Conservation (phyloP, 1,140 invertebrate genomes). For the Drosophila persimilis region DNA sequence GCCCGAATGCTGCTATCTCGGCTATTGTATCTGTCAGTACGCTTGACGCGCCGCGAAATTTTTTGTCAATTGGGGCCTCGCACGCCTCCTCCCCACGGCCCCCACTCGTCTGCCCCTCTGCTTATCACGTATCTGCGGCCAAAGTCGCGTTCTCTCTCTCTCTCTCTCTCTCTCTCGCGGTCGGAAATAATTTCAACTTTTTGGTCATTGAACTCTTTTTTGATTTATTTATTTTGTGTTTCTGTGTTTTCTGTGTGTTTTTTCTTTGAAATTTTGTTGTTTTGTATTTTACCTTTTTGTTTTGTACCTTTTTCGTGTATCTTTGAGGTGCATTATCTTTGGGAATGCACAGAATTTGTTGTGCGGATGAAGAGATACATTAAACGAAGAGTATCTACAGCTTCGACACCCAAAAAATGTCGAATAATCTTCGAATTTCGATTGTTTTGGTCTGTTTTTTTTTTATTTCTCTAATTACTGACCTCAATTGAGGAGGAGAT, state of each 20-base stretch:
- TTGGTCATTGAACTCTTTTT: slow-evolving; percentile 79
- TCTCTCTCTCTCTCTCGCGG: slow-evolving; percentile 27
- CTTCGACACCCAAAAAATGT: too few species aligned
- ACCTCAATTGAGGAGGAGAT: too few species aligned
- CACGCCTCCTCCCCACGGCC: neutral
- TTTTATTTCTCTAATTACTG: too few species aligned
- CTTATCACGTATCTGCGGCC: slow-evolving; percentile 26
- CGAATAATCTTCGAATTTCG: too few species aligned
- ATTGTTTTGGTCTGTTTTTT: too few species aligned
- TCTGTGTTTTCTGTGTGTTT: slow-evolving; percentile 12
- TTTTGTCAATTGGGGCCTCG: slow-evolving; percentile 41
- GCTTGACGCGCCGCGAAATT: slow-evolving; percentile 38
- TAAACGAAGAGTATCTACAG: too few species aligned
- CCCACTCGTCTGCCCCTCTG: slow-evolving; percentile 14
- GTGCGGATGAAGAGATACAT: too few species aligned
- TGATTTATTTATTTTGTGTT: slow-evolving; percentile 66
- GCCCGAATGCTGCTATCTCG: slow-evolving; percentile 14
- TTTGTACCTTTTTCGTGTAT: slow-evolving; percentile 1
- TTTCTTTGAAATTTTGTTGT: slow-evolving; percentile 37
- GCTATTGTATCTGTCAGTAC: slow-evolving; percentile 61
- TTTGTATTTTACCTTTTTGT: slow-evolving; percentile 17
- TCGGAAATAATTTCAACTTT: slow-evolving; percentile 73
- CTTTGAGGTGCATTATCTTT: slow-evolving; percentile 28
- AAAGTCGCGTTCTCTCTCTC: neutral
- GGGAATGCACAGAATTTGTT: neutral